phyloP scores from a whole-genome alignment of 1,140 invertebrate genomes.

The Diploscapter pachys region DNA sequence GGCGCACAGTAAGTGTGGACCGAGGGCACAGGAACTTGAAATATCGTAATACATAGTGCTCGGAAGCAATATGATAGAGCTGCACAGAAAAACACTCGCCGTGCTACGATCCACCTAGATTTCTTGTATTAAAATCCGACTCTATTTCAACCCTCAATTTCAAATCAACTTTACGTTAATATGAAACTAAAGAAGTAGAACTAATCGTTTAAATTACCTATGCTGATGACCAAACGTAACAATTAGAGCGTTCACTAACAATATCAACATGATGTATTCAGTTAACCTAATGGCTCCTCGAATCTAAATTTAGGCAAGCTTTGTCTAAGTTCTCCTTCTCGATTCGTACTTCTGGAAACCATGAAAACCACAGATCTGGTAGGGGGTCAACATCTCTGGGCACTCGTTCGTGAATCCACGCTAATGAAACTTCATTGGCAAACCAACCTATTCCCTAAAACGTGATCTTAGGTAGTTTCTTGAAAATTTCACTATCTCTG shows the following conservation, averaged over 20 bases:
- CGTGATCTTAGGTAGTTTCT: neutral
- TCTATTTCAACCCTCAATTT: neutral
- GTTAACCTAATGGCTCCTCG: conserved; percentile 35
- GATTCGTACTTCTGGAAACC: conserved; percentile 33
- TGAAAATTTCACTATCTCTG: neutral
- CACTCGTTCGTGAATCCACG: conserved; percentile 41
- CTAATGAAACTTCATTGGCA: conserved; percentile 34
- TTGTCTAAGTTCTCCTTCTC: too few relatives aligned
- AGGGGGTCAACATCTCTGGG: conserved; percentile 31
- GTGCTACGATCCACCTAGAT: conserved; percentile 31
- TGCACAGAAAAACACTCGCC: conserved; percentile 38
- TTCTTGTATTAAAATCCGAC: neutral
- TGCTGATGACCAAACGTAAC: conserved; percentile 38
- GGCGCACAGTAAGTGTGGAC: conserved; percentile 40
- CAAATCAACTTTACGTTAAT: neutral
- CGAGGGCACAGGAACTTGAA: conserved; percentile 40
- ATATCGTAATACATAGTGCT: conserved; percentile 37
- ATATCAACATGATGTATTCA: conserved; percentile 39
- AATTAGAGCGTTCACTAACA: conserved; percentile 29
- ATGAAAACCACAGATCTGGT: conserved; percentile 38
- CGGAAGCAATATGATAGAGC: conserved; percentile 34
- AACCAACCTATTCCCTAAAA: conserved; percentile 38
- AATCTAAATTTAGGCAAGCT: conserved; percentile 8
- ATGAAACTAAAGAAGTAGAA: neutral
- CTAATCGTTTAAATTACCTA: neutral